Conservation (phyloP, 1,140 invertebrate genomes). For the Popillia japonica region DNA sequence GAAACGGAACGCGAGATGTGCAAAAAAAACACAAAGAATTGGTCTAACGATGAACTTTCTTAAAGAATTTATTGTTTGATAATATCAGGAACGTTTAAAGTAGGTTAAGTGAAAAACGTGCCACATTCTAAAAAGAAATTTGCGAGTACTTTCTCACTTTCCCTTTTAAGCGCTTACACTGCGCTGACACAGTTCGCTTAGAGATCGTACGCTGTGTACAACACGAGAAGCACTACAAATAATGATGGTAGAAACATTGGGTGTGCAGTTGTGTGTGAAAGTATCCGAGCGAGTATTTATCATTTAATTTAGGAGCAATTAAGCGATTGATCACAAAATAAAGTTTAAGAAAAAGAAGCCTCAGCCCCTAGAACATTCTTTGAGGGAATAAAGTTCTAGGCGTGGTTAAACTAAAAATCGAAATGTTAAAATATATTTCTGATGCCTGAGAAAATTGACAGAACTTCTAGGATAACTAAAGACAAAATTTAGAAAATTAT, state of each 20-base stretch:
- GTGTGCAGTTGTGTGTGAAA: neutral
- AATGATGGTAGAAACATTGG: neutral
- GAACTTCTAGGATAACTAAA: no score
- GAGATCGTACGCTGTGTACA: neutral
- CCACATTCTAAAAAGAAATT: slow-evolving; percentile 33
- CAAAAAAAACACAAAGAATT: neutral
- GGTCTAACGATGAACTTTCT: slow-evolving; percentile 13
- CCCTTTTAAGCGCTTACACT: slow-evolving; percentile 29
- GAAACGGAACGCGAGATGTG: neutral
- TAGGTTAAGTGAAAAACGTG: slow-evolving; percentile 33
- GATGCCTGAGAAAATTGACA: no score
- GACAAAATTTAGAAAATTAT: no score
- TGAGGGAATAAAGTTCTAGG: no score
- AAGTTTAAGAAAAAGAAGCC: no score
- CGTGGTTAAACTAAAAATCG: no score
- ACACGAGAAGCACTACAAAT: neutral
- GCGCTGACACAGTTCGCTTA: neutral
- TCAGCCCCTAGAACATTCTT: no score
- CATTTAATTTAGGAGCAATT: no score
- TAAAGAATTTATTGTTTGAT: slow-evolving; percentile 34
- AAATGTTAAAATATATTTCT: no score
- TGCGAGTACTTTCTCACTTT: slow-evolving; percentile 33
- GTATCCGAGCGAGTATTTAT: neutral
- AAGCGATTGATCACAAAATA: no score
- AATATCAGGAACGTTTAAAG: slow-evolving; percentile 26